phyloP scores from a whole-genome alignment of 2,888 invertebrate species.

The Epirrhoe tristata region DNA sequence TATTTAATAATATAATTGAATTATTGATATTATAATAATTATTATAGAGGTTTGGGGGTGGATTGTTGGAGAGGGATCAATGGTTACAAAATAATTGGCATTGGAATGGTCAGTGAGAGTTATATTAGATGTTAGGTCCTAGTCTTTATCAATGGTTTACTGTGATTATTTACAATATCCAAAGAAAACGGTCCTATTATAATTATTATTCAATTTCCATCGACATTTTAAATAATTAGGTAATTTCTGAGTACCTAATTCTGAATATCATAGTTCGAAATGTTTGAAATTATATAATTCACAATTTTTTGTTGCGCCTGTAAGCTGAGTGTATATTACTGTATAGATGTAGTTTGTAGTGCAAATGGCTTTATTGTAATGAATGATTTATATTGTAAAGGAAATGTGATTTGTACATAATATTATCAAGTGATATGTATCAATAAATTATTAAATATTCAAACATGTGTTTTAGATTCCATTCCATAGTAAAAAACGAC shows the following conservation, averaged over 20 bases:
- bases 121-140: conserved; percentile 14
- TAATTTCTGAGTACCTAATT: conserved; percentile 5
- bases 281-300: conserved; percentile 9
- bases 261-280: conserved; percentile 9
- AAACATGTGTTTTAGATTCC: conserved; percentile 3
- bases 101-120: conserved; percentile 12
- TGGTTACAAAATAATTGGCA: conserved; percentile 7
- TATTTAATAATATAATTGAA: conserved; percentile 25
- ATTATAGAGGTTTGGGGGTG: neutral
- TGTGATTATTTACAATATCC: conserved; percentile 32
- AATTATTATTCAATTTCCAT: conserved; percentile 15
- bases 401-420: conserved; percentile 77
- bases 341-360: conserved; percentile 37
- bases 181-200: conserved; percentile 32
- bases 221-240: conserved; percentile 16
- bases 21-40: conserved; percentile 10
- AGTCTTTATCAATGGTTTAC: conserved; percentile 27
- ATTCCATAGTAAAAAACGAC: neutral
- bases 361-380: conserved; percentile 48
- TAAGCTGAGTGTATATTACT: conserved; percentile 21
- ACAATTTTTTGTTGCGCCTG: conserved; percentile 15
- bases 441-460: conserved; percentile 63
- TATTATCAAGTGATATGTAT: conserved; percentile 71
- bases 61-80: conserved; percentile 29
- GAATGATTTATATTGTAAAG: conserved; percentile 58